phyloP scores from a whole-genome alignment of 1,140 invertebrate species.

The Acromyrmex heyeri region DNA sequence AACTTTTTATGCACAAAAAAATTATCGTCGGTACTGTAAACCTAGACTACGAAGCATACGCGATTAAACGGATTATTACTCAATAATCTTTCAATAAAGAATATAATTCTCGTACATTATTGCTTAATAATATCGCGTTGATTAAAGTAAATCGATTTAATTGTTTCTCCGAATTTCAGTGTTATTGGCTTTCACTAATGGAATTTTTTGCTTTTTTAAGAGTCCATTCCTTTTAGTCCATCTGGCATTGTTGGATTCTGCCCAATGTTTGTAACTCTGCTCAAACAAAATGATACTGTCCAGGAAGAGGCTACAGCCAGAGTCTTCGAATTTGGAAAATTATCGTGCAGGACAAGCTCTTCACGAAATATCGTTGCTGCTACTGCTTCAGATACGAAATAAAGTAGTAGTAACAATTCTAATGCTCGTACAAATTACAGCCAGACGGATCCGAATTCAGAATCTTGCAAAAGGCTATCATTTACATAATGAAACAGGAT shows the following conservation, averaged over 20 bases:
- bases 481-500: slow-evolving; percentile 56
- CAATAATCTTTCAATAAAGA: slow-evolving; percentile 55
- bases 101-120: slow-evolving; percentile 60
- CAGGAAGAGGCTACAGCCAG: slow-evolving; percentile 23
- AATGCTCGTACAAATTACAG: slow-evolving; percentile 37
- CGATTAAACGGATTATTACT: slow-evolving; percentile 60
- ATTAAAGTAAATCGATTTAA: slow-evolving; percentile 56
- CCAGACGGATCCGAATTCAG: neutral
- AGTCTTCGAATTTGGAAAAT: slow-evolving; percentile 74
- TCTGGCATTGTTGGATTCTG: neutral
- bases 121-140: slow-evolving; percentile 73
- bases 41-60: neutral
- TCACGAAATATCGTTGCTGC: neutral
- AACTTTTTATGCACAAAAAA: neutral
- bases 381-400: neutral
- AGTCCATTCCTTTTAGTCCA: slow-evolving; percentile 32
- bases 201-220: slow-evolving; percentile 28
- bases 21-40: slow-evolving; percentile 66
- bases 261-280: slow-evolving; percentile 41
- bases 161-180: neutral
- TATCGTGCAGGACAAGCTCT: neutral
- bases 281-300: slow-evolving; percentile 33
- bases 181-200: neutral
- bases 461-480: slow-evolving; percentile 50
- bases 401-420: neutral